phyloP scores from a whole-genome alignment of 2,888 invertebrate genomes.

The Emmelina monodactyla region DNA sequence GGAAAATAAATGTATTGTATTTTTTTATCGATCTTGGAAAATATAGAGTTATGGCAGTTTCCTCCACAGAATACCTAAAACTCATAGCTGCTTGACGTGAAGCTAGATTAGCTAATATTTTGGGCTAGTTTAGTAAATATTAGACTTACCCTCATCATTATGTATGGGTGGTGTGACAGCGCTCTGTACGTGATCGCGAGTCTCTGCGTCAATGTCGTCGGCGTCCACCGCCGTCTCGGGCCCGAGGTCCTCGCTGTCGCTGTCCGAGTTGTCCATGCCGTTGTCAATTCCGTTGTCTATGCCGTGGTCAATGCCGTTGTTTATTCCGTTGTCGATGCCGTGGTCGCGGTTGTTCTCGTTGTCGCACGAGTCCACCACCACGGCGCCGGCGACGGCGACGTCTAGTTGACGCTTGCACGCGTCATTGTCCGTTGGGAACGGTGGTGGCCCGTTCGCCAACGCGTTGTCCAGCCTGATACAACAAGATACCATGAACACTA shows the following conservation, averaged over 20 bases:
- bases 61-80: too few relatives aligned
- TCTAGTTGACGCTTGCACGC: constrained; percentile 38
- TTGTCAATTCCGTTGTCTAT: constrained; percentile 25
- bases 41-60: too few relatives aligned
- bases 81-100: too few relatives aligned
- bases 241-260: constrained; percentile 74
- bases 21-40: too few relatives aligned
- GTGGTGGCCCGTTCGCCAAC: constrained; percentile 47
- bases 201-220: constrained; percentile 62
- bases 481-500: too few relatives aligned
- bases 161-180: constrained; percentile 68
- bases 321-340: constrained; percentile 11
- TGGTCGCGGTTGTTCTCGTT: constrained; percentile 21
- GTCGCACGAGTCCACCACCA: constrained; percentile 36
- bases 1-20: too few relatives aligned
- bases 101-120: not conserved
- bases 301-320: constrained; percentile 37
- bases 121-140: too few relatives aligned
- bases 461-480: constrained; percentile 52
- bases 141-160: constrained; percentile 57
- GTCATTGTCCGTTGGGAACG: constrained; percentile 50
- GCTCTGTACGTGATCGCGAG: constrained; percentile 50
- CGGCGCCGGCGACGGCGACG: constrained; percentile 27
- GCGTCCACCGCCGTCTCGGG: constrained; percentile 81
- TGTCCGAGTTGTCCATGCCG: constrained; percentile 52